Percentiles rank a stretch among this genome's conserved stretches.
Evolutionary conservation across 2,888 invertebrate genomes (phyloP).

Genomic region (Mechanitis messenoides): DNA sequence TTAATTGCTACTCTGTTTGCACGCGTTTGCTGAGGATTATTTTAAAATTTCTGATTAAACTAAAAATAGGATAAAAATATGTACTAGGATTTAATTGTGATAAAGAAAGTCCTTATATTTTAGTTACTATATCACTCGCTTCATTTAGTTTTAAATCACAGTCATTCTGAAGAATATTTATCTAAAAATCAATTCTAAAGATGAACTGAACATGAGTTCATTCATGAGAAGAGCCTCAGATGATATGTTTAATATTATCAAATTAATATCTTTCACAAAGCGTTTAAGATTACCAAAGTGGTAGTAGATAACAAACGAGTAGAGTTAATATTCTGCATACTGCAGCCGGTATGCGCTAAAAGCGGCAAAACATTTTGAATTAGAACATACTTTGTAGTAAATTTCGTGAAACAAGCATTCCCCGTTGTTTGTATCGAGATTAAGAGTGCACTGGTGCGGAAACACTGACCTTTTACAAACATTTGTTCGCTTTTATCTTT

Average conservation of each 20-base stretch:
- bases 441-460: constrained; percentile 22
- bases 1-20: too few species aligned
- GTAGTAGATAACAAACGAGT: neutral
- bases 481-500: constrained; percentile 17
- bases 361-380: constrained; percentile 47
- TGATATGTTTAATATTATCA: neutral
- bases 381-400: constrained; percentile 58
- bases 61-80: too few species aligned
- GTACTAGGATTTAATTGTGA: too few species aligned
- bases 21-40: too few species aligned
- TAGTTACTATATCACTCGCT: too few species aligned
- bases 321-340: constrained; percentile 32
- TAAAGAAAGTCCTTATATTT: too few species aligned
- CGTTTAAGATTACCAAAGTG: neutral
- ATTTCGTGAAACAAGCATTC: constrained; percentile 50
- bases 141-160: too few species aligned
- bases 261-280: neutral
- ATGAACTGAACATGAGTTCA: too few species aligned
- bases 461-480: constrained; percentile 16
- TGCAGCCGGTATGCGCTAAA: constrained; percentile 44
- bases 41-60: too few species aligned
- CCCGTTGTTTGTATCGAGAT: constrained; percentile 32
- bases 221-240: neutral
- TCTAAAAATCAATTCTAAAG: too few species aligned
- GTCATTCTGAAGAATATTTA: too few species aligned